phyloP scores from a whole-genome alignment of 1,140 invertebrate species.

The Eriosoma lanigerum region DNA sequence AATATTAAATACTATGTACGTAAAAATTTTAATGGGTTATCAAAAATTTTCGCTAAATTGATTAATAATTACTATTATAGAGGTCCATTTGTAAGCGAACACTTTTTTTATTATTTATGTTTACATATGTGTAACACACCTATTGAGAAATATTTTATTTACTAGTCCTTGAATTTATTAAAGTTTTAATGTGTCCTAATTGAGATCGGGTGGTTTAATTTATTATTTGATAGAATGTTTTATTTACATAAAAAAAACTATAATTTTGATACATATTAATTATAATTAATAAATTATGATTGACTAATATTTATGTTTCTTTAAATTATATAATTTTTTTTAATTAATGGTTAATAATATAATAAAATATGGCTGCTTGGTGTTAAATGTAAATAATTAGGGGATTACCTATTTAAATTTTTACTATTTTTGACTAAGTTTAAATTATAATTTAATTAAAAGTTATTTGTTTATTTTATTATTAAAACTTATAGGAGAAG shows the following conservation, averaged over 20 bases:
- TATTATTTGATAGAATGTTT: neutral
- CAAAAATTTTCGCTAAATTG: neutral
- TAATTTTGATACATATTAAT: no score
- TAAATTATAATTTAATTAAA: no score
- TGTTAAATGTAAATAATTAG: no score
- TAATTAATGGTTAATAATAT: no score
- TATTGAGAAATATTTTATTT: slow-evolving; percentile 22
- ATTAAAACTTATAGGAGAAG: no score
- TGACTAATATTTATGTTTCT: no score
- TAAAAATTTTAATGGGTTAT: neutral
- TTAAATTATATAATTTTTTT: no score
- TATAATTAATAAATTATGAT: no score
- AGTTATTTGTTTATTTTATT: no score
- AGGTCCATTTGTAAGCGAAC: neutral
- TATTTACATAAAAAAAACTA: neutral
- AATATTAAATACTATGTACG: neutral
- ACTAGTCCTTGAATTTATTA: slow-evolving; percentile 7
- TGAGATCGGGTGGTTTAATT: slow-evolving; percentile 34
- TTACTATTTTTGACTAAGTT: no score
- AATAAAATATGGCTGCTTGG: no score
- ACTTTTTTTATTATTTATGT: neutral
- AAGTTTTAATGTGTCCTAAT: neutral
- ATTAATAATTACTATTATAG: neutral
- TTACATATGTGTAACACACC: neutral
- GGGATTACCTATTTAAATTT: no score